Evolutionary conservation across 2,888 invertebrate species (phyloP).

Genomic region (Cantharis lateralis): DNA sequence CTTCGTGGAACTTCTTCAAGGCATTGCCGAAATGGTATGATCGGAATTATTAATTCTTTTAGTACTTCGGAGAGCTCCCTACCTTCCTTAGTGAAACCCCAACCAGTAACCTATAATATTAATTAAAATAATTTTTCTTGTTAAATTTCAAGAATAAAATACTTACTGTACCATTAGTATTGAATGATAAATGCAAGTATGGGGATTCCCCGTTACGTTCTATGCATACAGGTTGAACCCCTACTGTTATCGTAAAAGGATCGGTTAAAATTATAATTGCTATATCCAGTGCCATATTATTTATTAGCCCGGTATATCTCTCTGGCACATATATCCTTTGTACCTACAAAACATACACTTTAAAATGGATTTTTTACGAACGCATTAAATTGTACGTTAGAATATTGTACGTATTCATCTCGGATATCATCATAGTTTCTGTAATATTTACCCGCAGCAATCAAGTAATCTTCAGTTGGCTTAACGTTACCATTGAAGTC

Average conservation of each 20-base stretch:
- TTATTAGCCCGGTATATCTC: conserved; percentile 37
- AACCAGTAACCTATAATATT: background rate
- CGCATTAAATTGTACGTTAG: background rate
- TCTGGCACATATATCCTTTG: conserved; percentile 32
- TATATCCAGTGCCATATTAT: conserved; percentile 45
- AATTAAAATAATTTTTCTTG: no score
- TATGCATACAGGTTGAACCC: conserved; percentile 50
- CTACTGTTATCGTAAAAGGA: conserved; percentile 41
- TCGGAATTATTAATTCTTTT: background rate
- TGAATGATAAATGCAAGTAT: conserved; percentile 11
- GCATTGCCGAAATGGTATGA: background rate
- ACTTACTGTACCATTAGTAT: conserved; percentile 37
- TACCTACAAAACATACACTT: conserved; percentile 29
- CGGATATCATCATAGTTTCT: background rate
- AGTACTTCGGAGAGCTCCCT: background rate
- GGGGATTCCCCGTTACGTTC: conserved; percentile 33
- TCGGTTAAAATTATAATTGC: conserved; percentile 46
- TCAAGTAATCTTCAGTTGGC: background rate
- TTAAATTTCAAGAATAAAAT: no score
- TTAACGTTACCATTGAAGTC: background rate
- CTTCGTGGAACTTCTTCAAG: background rate
- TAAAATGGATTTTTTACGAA: no score
- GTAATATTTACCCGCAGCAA: background rate
- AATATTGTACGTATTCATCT: background rate
- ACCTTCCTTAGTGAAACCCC: background rate